A percentile compares a stretch with the other conserved stretches of the same genome.
Evolutionary conservation across 1,140 invertebrate genomes (phyloP).

Genomic region (Pectinophora gossypiella): DNA sequence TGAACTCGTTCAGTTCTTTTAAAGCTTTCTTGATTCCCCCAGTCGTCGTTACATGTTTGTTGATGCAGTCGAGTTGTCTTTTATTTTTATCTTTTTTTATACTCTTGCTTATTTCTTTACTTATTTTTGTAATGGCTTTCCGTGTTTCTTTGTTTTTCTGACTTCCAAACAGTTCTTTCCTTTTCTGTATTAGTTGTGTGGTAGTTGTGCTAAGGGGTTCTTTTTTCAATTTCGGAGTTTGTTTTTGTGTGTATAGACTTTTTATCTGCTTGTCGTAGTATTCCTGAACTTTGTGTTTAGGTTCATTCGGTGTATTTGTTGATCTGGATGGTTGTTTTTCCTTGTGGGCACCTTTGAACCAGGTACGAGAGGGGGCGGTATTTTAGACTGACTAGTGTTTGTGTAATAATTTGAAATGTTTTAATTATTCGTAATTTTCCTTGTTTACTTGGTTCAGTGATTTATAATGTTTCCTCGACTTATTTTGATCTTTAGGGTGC

Average conservation of each 20-base stretch:
- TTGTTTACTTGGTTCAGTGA: no score
- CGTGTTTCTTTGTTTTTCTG: background rate
- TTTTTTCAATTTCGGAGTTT: background rate
- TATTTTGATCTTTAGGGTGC: background rate
- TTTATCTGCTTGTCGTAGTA: background rate
- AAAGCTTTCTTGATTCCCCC: background rate
- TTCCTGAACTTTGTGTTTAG: background rate
- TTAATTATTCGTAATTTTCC: no score
- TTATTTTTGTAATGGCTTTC: background rate
- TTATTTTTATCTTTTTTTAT: background rate
- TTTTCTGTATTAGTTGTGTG: background rate
- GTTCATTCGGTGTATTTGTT: no score
- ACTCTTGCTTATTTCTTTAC: background rate
- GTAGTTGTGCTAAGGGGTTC: background rate
- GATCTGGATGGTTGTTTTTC: no score
- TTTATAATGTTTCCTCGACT: conserved; percentile 1
- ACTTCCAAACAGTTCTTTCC: background rate
- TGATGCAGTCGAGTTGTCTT: background rate
- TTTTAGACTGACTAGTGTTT: no score
- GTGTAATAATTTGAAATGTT: no score
- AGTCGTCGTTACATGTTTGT: background rate
- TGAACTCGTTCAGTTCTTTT: background rate
- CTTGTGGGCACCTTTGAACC: no score
- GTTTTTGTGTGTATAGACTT: background rate
- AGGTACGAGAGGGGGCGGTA: no score